Evolutionary conservation across 2,113 vertebrate genomes (phyloP), one percentile per base, ranked within the genome.

Genomic region (Bubo scandiacus): DNA sequence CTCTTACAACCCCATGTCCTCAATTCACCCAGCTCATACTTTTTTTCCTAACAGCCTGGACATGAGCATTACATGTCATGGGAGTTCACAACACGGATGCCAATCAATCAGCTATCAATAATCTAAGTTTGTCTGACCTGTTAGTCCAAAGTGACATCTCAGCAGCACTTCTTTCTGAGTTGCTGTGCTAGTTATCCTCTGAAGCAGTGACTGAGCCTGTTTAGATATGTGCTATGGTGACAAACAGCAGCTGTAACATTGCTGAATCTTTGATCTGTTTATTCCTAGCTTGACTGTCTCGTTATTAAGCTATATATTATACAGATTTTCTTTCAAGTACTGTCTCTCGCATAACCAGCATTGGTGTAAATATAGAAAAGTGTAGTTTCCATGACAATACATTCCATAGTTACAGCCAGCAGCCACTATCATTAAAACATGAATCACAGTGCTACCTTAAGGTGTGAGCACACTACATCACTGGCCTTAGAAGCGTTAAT

Each of bases 361-460:
- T 51, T 81, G 93, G 95, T 96, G 95, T 97, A 96, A 98, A 98
- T 91, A 98, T 97, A 97, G 90, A 96, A 97, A 96, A 96, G 95
- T 77, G 83, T 95, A 88, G 97, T 98, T 98, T 97, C 97, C 97
- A 98, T 98, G 97, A 98, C 96, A 97, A 98, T 98, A 88, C 83
- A 97, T 97, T 97, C 96, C 96, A 93, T 94, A 98, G 97, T 97
- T 97, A 98, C 93, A 97, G 97, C 92, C 94, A 96, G 94, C 96
- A 97, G 94, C 92, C 91, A 97, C 97, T 97, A 93, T 96, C 94
- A 95, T 98, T 98, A 97, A 97, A 98, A 97, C 97, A 97, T 97
- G 97, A 98, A 97, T 98, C 97, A 98, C 91, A 59, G 84, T 43
- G 83, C 97, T 96, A 97, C 96, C 97, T 98, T 96, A 98, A 97